phyloP scores from a whole-genome alignment of 2,113 vertebrate species.

The Pica pica region DNA sequence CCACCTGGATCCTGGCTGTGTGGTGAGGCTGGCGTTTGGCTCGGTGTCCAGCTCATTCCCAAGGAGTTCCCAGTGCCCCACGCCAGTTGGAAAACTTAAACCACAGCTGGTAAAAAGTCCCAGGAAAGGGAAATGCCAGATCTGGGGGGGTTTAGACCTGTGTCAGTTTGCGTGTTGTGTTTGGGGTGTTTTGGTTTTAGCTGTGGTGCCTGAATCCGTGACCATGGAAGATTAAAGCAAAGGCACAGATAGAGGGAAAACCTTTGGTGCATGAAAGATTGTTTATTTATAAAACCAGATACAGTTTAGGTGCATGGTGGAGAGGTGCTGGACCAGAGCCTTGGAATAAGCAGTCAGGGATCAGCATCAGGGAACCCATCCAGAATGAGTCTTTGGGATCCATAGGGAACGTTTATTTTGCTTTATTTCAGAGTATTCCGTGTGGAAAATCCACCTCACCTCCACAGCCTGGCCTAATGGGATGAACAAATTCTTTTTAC shows the following conservation, averaged over 20 bases:
- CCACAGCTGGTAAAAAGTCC: neutral
- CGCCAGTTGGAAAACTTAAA: neutral
- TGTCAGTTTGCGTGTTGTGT: neutral
- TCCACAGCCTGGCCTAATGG: neutral
- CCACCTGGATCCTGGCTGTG: slow-evolving; percentile 20
- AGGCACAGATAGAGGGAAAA: neutral
- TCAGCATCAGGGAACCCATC: neutral
- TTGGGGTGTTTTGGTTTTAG: neutral
- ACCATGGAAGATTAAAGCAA: neutral
- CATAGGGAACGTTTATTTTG: neutral
- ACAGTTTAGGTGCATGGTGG: neutral
- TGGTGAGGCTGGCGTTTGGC: neutral
- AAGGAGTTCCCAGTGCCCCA: neutral
- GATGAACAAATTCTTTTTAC: neutral
- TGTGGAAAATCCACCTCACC: neutral
- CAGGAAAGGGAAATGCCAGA: neutral
- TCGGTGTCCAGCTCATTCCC: neutral
- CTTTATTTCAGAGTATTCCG: neutral
- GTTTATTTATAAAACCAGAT: neutral
- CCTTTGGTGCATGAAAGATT: neutral
- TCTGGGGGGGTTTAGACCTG: neutral
- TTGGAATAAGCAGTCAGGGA: neutral
- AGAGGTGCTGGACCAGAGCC: neutral
- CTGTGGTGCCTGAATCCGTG: rapidly evolving
- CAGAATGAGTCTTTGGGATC: neutral